Percentiles rank a stretch among this genome's conserved stretches.
phyloP scores from a whole-genome alignment of 53 echinoderm and acorn worm genomes.

The Paelopatides confundens region DNA sequence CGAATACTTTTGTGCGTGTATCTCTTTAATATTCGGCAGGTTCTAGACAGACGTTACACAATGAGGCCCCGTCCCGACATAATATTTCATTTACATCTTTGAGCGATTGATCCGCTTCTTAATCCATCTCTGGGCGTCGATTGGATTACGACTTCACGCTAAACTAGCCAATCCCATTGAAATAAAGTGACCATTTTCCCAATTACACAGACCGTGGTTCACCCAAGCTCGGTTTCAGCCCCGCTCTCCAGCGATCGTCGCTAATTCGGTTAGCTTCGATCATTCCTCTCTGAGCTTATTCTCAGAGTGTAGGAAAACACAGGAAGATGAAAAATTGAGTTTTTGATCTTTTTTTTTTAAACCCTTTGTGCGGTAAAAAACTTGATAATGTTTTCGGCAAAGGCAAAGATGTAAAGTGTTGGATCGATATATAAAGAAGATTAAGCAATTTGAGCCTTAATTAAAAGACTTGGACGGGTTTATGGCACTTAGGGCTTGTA shows the following conservation, averaged over 20 bases:
- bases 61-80: slow-evolving; percentile 13
- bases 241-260: slow-evolving; percentile 1
- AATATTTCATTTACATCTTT: slow-evolving; percentile 21
- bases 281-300: slow-evolving; percentile 30
- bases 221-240: slow-evolving; percentile 28
- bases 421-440: slow-evolving; percentile 23
- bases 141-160: slow-evolving; percentile 44
- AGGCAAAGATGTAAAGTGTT: slow-evolving; percentile 6
- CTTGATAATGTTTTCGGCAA: slow-evolving; percentile 37
- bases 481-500: slow-evolving; percentile 37
- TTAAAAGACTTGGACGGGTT: slow-evolving; percentile 4
- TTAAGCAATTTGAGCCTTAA: slow-evolving; percentile 46
- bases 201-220: slow-evolving; percentile 34
- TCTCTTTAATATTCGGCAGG: slow-evolving; percentile 3
- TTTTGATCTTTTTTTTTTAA: slow-evolving; percentile 31
- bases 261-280: slow-evolving; percentile 40
- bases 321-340: slow-evolving; percentile 33
- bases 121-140: slow-evolving; percentile 36
- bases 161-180: slow-evolving; percentile 45
- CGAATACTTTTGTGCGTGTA: too few relatives aligned
- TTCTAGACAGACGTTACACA: not conserved
- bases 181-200: slow-evolving; percentile 47
- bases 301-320: slow-evolving; percentile 20
- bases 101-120: slow-evolving; percentile 1
- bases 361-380: slow-evolving; percentile 25